These are phyloP conservation scores for Nymphalis c-album DNA, from an alignment of 2,888 invertebrate species.

Conservation along the genomic window DNA sequence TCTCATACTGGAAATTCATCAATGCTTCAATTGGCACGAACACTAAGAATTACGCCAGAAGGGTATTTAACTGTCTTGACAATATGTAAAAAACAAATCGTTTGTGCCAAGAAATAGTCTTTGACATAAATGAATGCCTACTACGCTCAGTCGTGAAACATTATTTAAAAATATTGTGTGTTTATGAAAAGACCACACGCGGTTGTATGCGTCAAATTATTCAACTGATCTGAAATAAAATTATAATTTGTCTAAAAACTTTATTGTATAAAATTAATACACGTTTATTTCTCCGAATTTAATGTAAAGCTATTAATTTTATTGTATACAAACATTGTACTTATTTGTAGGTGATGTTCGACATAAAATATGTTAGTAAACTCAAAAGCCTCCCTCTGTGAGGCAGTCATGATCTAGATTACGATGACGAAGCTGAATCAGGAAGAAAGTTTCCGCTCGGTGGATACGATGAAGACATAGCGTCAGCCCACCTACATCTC, in stretches of 20 bases:
- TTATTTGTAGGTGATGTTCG: too few species aligned
- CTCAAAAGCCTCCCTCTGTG: too few species aligned
- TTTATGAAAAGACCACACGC: constrained; percentile 14
- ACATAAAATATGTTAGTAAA: too few species aligned
- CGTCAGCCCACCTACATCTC: too few species aligned
- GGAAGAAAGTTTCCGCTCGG: too few species aligned
- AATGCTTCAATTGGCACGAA: constrained; percentile 38
- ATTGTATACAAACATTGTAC: too few species aligned
- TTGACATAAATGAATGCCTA: constrained; percentile 31
- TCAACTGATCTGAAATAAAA: not conserved
- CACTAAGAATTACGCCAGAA: constrained; percentile 27
- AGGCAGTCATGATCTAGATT: too few species aligned
- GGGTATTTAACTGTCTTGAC: constrained; percentile 32
- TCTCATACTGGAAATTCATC: constrained; percentile 26
- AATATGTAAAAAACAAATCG: constrained; percentile 30
- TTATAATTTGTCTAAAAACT: not conserved
- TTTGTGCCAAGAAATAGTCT: constrained; percentile 31
- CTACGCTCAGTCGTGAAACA: constrained; percentile 3
- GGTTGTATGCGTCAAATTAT: not conserved
- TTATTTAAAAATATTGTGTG: constrained; percentile 14
- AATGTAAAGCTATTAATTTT: too few species aligned
- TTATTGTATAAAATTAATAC: too few species aligned
- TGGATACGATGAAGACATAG: too few species aligned
- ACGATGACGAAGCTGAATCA: too few species aligned
- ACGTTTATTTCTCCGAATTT: too few species aligned